A percentile compares a stretch with the other conserved stretches of the same genome.
phyloP scores from a whole-genome alignment of 2,888 invertebrate genomes.

The Eumerus sabulonum region DNA sequence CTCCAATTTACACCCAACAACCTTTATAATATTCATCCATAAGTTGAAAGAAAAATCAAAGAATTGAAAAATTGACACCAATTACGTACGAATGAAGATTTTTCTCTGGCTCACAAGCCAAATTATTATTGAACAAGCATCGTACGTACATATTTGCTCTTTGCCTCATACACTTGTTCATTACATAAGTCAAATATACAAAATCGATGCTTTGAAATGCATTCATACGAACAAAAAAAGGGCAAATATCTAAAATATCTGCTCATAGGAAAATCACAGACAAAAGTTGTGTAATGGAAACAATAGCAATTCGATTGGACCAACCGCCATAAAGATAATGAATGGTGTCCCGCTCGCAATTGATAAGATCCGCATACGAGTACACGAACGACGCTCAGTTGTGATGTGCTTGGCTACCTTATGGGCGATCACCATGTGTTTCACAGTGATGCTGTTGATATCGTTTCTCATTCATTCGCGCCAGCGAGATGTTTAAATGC shows the following conservation, averaged over 20 bases:
- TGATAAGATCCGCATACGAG: conserved; percentile 49
- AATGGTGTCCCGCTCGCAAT: not conserved
- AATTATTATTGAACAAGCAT: conserved; percentile 46
- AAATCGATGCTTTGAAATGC: not conserved
- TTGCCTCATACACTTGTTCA: not conserved
- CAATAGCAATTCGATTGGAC: too few relatives aligned
- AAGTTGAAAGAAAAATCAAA: conserved; percentile 19
- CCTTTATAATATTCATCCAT: conserved; percentile 16
- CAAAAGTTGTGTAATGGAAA: conserved; percentile 15
- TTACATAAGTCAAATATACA: conserved; percentile 29
- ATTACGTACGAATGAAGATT: conserved; percentile 30
- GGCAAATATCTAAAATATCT: conserved; percentile 28
- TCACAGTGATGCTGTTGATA: conserved; percentile 57
- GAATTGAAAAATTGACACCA: conserved; percentile 54
- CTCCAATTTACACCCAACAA: too few relatives aligned
- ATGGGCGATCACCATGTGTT: conserved; percentile 43
- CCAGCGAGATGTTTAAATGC: conserved; percentile 18
- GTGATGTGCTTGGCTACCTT: not conserved
- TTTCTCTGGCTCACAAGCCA: conserved; percentile 46
- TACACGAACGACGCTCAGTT: not conserved
- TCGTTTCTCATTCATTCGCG: conserved; percentile 16
- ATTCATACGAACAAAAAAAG: conserved; percentile 1
- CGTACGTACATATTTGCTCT: not conserved
- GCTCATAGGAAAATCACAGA: too few relatives aligned
- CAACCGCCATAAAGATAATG: too few relatives aligned